A percentile compares a stretch with the other conserved stretches of the same genome.
These are phyloP conservation scores for Lymantria monacha DNA, from an alignment of 2,888 invertebrate genomes.

Conservation along the genomic window DNA sequence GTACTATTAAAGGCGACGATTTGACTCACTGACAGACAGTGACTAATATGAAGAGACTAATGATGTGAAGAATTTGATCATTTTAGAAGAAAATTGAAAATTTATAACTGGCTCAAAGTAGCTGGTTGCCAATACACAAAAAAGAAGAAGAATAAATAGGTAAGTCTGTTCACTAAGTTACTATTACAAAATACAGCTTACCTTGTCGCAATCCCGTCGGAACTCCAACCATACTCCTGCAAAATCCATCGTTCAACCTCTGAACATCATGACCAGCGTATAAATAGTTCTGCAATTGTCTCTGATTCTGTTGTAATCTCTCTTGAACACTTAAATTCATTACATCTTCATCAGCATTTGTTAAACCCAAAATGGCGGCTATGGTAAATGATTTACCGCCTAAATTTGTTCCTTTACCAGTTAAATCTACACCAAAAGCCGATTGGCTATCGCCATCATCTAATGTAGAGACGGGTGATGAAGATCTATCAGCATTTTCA, in stretches of 20 bases:
- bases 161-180: no score
- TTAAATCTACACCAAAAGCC: slow-evolving; percentile 69
- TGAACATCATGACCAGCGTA: slow-evolving; percentile 70
- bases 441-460: slow-evolving; percentile 70
- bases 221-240: slow-evolving; percentile 55
- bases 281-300: slow-evolving; percentile 67
- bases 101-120: no score
- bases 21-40: no score
- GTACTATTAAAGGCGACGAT: no score
- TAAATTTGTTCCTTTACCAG: slow-evolving; percentile 68
- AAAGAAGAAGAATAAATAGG: no score
- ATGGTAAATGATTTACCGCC: slow-evolving; percentile 91
- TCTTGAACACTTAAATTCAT: slow-evolving; percentile 82
- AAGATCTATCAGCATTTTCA: slow-evolving; percentile 51
- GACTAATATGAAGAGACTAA: no score
- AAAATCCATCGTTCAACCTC: slow-evolving; percentile 64
- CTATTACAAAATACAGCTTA: slow-evolving; percentile 30
- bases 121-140: no score
- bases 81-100: no score
- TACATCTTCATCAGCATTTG: slow-evolving; percentile 75
- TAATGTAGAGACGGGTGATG: slow-evolving; percentile 63
- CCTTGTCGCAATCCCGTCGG: slow-evolving; percentile 64
- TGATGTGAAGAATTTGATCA: no score
- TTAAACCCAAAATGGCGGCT: slow-evolving; percentile 92
- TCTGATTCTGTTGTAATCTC: slow-evolving; percentile 65